These are phyloP conservation scores for Nomada ruficornis DNA, from an alignment of 2,888 invertebrate genomes.

Conservation along the genomic window DNA sequence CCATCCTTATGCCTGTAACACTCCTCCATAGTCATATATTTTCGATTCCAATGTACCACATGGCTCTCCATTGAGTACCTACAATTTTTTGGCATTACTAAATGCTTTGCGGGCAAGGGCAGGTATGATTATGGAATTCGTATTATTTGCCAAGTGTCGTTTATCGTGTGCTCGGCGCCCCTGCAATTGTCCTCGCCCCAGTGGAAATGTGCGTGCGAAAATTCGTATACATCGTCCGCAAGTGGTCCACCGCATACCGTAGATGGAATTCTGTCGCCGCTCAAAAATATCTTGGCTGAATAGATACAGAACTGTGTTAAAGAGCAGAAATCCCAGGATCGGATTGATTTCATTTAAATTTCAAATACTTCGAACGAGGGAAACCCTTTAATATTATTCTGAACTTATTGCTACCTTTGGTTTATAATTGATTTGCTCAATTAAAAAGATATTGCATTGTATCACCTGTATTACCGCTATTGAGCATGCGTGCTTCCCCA, in stretches of 20 bases:
- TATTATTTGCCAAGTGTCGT: conserved; percentile 74
- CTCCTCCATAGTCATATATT: conserved; percentile 73
- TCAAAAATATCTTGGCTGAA: conserved; percentile 69
- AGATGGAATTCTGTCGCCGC: conserved; percentile 75
- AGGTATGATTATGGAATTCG: not conserved
- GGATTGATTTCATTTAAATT: no score
- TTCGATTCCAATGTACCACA: conserved; percentile 77
- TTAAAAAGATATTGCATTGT: not conserved
- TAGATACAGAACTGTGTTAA: not conserved
- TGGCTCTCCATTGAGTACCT: conserved; percentile 81
- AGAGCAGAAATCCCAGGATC: no score
- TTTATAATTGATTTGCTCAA: no score
- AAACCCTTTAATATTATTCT: no score
- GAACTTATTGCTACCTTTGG: not conserved
- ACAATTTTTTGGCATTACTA: no score
- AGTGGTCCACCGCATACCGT: conserved; percentile 77
- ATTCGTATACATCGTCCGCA: conserved; percentile 73
- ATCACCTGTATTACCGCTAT: conserved; percentile 70
- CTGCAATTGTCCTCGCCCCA: conserved; percentile 76
- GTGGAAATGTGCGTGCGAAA: conserved; percentile 74
- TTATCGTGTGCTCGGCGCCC: conserved; percentile 78
- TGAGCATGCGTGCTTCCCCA: conserved; percentile 73
- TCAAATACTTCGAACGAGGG: no score
- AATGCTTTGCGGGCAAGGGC: no score
- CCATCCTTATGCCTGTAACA: conserved; percentile 76